Base-by-base conservation (phyloP, 2,113 vertebrate species). In the Hemicordylus capensis region DNA sequence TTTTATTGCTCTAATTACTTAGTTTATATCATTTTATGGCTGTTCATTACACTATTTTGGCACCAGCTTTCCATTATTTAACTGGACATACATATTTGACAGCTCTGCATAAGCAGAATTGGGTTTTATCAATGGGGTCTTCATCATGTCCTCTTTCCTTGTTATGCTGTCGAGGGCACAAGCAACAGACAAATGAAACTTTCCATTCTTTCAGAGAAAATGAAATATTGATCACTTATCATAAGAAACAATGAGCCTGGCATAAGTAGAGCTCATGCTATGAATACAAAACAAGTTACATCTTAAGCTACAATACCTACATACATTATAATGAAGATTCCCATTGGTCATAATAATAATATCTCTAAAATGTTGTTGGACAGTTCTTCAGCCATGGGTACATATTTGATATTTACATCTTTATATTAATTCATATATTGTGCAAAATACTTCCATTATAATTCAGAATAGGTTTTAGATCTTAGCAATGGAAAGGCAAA, bases 211-310 rank as follows among this genome's bases (percentile, higher is more conserved):
- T 92, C 94, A 90, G 93, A 97, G 97, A 98, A 98, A 98, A 98
- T 98, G 97, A 98, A 98, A 97, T 97, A 98, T 97, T 98, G 97
- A 98, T 98, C 97, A 97, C 97, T 96, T 94, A 96, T 95, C 95
- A 95, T 96, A 95, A 95, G 96, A 96, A 97, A 97, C 96, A 97
- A 97, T 91, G 94, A 95, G 92, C 89, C 87, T 95, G 93, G 97
- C 81, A 91, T 93, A 94, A 93, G 89, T 6, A 91, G 93, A 85
- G 85, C 63, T 90, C 85, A 51, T 89, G 78, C 85, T 83, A 88
- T 80, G 95, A 95, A 96, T 93, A 93, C 88, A 51, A 90, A 95
- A 93, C 85, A 89, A 89, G 91, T 80, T 86, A 85, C 79, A 92
- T 93, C 89, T 90, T 74, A 78, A 87, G 88, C 89, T 89, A 87